Evolutionary conservation across 2,113 vertebrate species (phyloP), one percentile per base, ranked within the genome.

Genomic region (Lophotis ruficrista): DNA sequence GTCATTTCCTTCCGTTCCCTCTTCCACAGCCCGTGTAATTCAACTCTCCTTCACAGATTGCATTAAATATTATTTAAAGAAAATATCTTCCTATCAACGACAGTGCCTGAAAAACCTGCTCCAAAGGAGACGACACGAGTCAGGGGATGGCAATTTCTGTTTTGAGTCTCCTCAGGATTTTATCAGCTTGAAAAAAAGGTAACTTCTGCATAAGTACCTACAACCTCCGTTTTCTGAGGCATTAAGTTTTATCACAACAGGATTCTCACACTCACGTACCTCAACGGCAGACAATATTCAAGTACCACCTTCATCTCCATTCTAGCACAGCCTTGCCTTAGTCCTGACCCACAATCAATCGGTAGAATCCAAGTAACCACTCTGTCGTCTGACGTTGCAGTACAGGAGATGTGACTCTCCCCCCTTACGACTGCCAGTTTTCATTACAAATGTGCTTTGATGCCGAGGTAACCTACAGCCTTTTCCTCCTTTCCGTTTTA

Each of bases 381-480:
- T 77, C 1, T 15, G 15, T 33, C 15, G 0, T 6, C 65, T 23
- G 3, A 11, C 1, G 1, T 8, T 8, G 13, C 54, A 21, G 50
- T 0, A 13, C 43, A 69, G n/a, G 43, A 64, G 69, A 81, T 4
- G 7, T 1, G 37, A 50, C 28, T 35, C 33, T 7, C 6, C 33
- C 8, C 15, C 11, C 13, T 5, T 12, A 10, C 0, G 2, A 45
- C 0, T 35, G 21, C 7, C 50, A 48, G 5, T 33, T 25, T 47
- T 51, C 35, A 17, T 22, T 35, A 47, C 4, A 37, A 19, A 71
- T 7, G 22, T 14, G 33, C 14, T 27, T 3, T 3, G 37, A 66
- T 24, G 47, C 31, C 15, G 51, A 71, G 41, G 31, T 65, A 33
- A 81, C 33, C 82, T 9, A 9, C 0, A 18, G n/a, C 19, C 24